Base-by-base conservation (phyloP, 2,113 vertebrate species). In the Panthera uncia region DNA sequence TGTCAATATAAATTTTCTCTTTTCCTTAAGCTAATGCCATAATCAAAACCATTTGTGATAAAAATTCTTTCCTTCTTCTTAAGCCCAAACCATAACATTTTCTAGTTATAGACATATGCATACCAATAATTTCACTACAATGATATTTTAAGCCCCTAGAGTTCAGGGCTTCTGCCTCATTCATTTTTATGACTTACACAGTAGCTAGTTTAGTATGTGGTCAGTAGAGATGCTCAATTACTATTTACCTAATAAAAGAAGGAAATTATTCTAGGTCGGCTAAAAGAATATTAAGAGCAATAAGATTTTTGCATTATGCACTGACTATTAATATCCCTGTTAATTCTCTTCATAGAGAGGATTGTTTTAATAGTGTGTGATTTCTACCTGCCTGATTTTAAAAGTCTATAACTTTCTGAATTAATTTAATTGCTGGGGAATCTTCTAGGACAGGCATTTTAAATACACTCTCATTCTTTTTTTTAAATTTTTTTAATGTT, bases 1-100 rank as follows among this genome's bases (percentile, higher is more conserved):
- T 83, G 31, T 94, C 33, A 31, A 71, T 92, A 83, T 74, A 96
- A 95, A 79, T 93, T 95, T 7, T 74, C 16, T 89, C 57, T 79
- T 85, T 82, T 33, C 36, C 29, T 94, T 93, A 96, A 63, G 48
- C 18, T 79, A 66, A 96, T 88, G 31, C 25, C 15, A 45, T 12
- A 94, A 93, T 48, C 14, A 48, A 83, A 86, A 87, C 1, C 3
- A 96, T 27, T 36, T 52, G 33, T 63, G n/a, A 84, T 80, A 87
- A 94, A 33, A 41, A 27, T 38, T 50, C 3, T 84, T 93, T 45
- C 13, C 0, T 94, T 79, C 36, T 92, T 71, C 31, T 84, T 84
- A 93, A 73, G 33, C 15, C 45, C 3, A 83, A 79, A 74, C 9
- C 19, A 29, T 73, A 95, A 11, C 23, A 89, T 81, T 76, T 93